Evolutionary conservation across 2,888 invertebrate genomes (phyloP), one percentile per base, ranked within the genome.

Genomic region (Tinea semifulvella): DNA sequence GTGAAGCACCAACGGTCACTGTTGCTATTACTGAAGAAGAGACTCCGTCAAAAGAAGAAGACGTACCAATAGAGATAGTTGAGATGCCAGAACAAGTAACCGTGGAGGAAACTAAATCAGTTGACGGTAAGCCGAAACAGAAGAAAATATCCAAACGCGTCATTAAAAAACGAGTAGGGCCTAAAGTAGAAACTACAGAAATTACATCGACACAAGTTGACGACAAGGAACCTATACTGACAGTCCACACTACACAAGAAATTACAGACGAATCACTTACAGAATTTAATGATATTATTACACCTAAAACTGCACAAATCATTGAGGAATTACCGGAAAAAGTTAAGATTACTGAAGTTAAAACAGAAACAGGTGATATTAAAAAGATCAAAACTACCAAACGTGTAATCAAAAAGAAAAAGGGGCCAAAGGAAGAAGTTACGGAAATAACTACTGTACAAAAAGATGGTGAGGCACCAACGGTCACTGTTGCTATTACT

Each of bases 141-240:
- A 25, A 45, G 1, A 46, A 45, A 10, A 43, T 31, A 2, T 16
- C 46, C 7, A 48, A 48, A 16, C 43, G 48, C 2, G 22, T 55
- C 6, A 54, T 63, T 11, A 59, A 55, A 45, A 74, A 70, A 49
- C 61, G 60, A 19, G 58, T 62, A 46, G 63, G 68, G n/a, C 58
- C 51, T 3, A 52, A 49, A 40, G 28, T 48, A 54, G 63, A 56
- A 63, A 69, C 65, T 51, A 75, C 57, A 56, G 65, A 60, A 63
- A 72, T 69, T 56, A 70, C 68, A 50, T 66, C 60, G 54, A 55
- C 65, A 53, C 51, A 73, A 64, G 56, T 77, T 57, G 57, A 74
- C 60, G 72, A 73, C 48, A 60, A 70, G 49, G 44, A 53, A 44
- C 59, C 60, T 8, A 53, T 55, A 50, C 58, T 57, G 1, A 58